Evolutionary conservation across 2,113 vertebrate species (phyloP).

Genomic region (Psilopogon haemacephalus): DNA sequence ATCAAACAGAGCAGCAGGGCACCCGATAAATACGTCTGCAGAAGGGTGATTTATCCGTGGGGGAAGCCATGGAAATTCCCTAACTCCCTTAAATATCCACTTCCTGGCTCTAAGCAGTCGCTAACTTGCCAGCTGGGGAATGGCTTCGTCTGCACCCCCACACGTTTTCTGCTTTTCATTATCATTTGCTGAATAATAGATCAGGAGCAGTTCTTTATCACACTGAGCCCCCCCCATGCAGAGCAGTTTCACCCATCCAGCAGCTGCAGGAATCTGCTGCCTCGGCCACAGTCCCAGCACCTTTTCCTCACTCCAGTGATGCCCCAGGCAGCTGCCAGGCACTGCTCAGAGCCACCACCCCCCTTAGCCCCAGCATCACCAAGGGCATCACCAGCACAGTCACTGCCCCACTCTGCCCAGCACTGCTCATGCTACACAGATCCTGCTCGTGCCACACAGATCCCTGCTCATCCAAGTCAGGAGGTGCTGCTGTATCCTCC

Average conservation of each 20-base stretch:
- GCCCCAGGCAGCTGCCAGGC: neutral
- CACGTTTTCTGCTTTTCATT: conserved; percentile 53
- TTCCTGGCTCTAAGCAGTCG: conserved; percentile 13
- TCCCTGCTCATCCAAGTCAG: neutral
- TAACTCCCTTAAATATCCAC: neutral
- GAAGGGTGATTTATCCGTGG: neutral
- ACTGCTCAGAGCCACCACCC: accelerated
- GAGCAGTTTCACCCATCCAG: neutral
- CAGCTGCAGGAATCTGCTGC: neutral
- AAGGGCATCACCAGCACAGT: too few species aligned
- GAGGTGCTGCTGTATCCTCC: neutral
- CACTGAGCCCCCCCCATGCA: neutral
- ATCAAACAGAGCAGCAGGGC: neutral
- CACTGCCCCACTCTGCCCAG: too few species aligned
- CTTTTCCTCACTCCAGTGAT: too few species aligned
- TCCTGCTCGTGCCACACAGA: neutral
- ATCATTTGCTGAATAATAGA: conserved; percentile 49
- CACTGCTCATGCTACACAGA: too few species aligned
- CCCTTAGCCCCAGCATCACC: neutral
- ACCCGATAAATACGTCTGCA: neutral
- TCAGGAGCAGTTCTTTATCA: conserved; percentile 27
- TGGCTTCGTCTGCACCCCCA: neutral
- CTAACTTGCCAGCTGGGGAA: conserved; percentile 16
- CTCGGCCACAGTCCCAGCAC: accelerated
- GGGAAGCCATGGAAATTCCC: conserved; percentile 44